Evolutionary conservation across 2,888 invertebrate genomes (phyloP), one percentile per base, ranked within the genome.

Genomic region (Polietes domitor): DNA sequence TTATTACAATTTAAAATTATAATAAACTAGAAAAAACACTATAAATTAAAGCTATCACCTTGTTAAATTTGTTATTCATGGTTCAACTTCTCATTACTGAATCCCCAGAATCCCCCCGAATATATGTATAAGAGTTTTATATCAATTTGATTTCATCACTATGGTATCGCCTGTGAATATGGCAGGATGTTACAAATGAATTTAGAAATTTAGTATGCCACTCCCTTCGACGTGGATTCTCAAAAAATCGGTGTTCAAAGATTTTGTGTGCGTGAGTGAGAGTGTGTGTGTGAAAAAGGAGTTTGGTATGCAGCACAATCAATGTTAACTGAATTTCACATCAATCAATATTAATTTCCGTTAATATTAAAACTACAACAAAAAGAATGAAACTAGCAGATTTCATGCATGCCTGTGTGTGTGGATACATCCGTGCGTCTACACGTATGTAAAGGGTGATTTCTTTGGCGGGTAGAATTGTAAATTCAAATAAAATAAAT

Each of bases 331-430:
- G 80, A 82, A 79, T 86, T 85, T 83, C 81, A 61, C 83, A 87
- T 87, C 86, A 87, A 87, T 87, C 87, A 86, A 85, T 87, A 87
- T 87, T 87, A 87, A 86, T 86, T 86, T 86, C 83, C 85, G 77
- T 83, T 87, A 86, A 86, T 85, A 83, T 83, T 58, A 77, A 71
- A 71, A 63, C 43, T 61, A 74, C 50, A 72, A 72, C 19, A 24
- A 50, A 58, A 61, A 71, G 50, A 41, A 17, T 19, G 12, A 68
- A 73, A 0, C 5, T 55, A 41, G 73, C 65, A 32, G 28, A 21
- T 55, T 43, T 55, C 43, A 32, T 7, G 37, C 37, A 37, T 37
- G 37, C 10, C 5, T 32, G 32, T 32, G 32, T 32, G 32, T 32
- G 32, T 5, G 32, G 32, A 7, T n/a, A n/a, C n/a, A n/a, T n/a